Conservation (phyloP, 2,888 invertebrate genomes). For the Hyppa rectilinea region DNA sequence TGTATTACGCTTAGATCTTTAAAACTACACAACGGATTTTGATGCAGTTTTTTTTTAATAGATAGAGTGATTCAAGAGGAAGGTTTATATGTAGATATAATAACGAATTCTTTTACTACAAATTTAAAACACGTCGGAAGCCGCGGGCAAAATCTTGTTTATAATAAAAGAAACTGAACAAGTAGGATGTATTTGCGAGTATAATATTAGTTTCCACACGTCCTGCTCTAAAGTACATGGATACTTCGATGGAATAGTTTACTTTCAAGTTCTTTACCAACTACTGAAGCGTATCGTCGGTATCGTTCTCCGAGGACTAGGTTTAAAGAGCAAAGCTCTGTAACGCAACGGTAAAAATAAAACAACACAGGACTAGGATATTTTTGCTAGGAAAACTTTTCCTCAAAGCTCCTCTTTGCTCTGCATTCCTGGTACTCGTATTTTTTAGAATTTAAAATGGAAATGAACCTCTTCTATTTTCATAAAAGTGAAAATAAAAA, state of each 20-base stretch:
- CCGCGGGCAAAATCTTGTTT: too few species aligned
- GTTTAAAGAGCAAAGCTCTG: slow-evolving; percentile 49
- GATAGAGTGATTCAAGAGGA: too few species aligned
- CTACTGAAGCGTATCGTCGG: slow-evolving; percentile 22
- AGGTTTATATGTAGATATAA: too few species aligned
- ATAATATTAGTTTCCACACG: not conserved
- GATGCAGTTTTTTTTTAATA: too few species aligned
- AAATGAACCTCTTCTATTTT: not conserved
- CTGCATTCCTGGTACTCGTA: slow-evolving; percentile 28
- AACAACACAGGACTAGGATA: slow-evolving; percentile 36
- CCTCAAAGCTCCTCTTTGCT: slow-evolving; percentile 20
- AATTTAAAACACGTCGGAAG: too few species aligned
- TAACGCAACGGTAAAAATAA: slow-evolving; percentile 35
- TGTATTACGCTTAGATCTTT: too few species aligned
- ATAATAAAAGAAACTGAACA: too few species aligned
- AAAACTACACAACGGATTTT: too few species aligned
- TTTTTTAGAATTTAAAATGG: not conserved
- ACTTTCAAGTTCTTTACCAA: slow-evolving; percentile 28
- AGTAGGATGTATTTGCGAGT: too few species aligned
- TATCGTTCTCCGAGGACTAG: slow-evolving; percentile 32
- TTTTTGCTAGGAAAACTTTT: slow-evolving; percentile 40
- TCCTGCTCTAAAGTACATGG: not conserved
- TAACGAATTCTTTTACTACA: too few species aligned
- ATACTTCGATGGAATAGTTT: slow-evolving; percentile 23
- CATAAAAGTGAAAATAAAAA: not conserved